These are phyloP conservation scores for Botrylloides violaceus DNA, from an alignment of 23 tunicate species.

Conservation along the genomic window DNA sequence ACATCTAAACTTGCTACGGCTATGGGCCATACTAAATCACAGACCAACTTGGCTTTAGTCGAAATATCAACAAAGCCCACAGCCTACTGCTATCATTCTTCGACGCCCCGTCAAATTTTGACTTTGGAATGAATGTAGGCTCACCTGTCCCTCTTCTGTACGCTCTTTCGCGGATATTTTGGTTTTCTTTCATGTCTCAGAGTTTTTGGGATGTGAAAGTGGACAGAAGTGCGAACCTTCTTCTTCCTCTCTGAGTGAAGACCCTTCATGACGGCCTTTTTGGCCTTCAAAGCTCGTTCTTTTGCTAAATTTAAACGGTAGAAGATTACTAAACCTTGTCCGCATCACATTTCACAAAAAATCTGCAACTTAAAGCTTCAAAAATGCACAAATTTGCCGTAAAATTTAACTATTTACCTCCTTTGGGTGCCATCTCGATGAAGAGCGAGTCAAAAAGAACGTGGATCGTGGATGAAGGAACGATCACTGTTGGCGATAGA, in stretches of 20 bases:
- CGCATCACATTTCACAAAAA: too few species aligned
- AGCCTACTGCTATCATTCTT: too few species aligned
- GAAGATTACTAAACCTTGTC: too few species aligned
- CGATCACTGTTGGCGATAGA: neutral
- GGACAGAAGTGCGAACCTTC: conserved; percentile 61
- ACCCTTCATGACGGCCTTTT: conserved; percentile 96
- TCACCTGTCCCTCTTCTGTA: conserved; percentile 58
- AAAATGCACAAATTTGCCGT: too few species aligned
- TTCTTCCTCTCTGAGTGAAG: conserved; percentile 86
- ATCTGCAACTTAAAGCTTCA: too few species aligned
- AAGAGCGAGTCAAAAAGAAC: neutral
- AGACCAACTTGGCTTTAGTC: too few species aligned
- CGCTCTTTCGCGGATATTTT: conserved; percentile 77
- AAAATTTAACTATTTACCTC: neutral
- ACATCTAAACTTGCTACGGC: too few species aligned
- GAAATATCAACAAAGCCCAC: too few species aligned
- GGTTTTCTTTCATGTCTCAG: conserved; percentile 77
- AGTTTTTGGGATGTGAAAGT: conserved; percentile 79
- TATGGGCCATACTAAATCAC: too few species aligned
- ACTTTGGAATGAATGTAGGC: too few species aligned
- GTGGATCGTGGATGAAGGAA: neutral
- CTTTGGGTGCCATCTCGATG: neutral
- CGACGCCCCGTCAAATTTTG: too few species aligned
- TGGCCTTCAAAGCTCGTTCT: conserved; percentile 86
- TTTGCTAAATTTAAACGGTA: conserved; percentile 36